Base-by-base conservation (phyloP, 1,140 invertebrate species). In the Coenobita brevimanus region DNA sequence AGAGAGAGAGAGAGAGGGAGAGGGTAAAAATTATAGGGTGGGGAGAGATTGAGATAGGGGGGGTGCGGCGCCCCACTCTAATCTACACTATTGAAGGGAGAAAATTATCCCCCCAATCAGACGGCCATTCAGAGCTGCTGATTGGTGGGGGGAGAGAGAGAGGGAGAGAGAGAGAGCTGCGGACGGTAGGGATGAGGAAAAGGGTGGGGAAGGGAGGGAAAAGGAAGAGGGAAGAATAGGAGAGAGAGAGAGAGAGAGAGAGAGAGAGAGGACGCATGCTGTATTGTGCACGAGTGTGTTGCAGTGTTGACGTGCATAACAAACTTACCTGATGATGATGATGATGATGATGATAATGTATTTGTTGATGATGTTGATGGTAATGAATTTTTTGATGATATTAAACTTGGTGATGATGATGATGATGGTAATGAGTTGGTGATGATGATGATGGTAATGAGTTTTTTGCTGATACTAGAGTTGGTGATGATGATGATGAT, bases 1-100 rank as follows among this genome's bases (percentile, higher is more conserved):
- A 24, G 73, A 46, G 73, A 73, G 73, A 76, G 73, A 76, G 64
- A 67, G 64, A 10, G 64, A 67, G 69, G n/a, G 69, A 67, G 62
- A 67, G 62, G 36, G 62, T 30, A 33, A 67, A 33, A 67, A n/a
- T n/a, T n/a, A n/a, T n/a, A n/a, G 46, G 46, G 46, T 6, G 46
- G 46, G 46, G 46, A 17, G 46, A 17, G 46, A 17, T 50, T 50
- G 46, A n/a, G 64, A n/a, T 4, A n/a, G 64, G 64, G 33, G 64
- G 64, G 64, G 33, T 4, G 33, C 4, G n/a, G 64, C 33, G 6
- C 6, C 33, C 33, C 33, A 4, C 33, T 24, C 6, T 24, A 27
- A 33, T 69, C n/a, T n/a, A 4, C 64, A 69, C 64, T 8, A 50
- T 8, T 6, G 46, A 50, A 50, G 46, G 46, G 46, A 50, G 46